These are phyloP conservation scores for Autographa gamma DNA, from an alignment of 2,888 invertebrate species.

Conservation along the genomic window DNA sequence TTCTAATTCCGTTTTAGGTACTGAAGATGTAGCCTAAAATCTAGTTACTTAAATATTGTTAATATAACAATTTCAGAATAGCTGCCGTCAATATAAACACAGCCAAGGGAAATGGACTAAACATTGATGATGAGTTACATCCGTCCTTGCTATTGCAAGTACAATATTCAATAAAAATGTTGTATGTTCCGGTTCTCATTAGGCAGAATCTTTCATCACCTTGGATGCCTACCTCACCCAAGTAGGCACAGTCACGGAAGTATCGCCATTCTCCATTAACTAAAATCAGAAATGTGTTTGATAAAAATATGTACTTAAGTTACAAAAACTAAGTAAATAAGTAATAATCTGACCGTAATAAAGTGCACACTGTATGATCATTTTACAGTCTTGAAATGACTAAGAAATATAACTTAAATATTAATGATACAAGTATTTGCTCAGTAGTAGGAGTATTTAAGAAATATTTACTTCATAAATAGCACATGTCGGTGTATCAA, in stretches of 20 bases:
- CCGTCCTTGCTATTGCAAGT: constrained; percentile 98
- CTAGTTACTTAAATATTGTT: constrained; percentile 14
- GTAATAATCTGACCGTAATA: too few relatives aligned
- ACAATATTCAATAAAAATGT: constrained; percentile 98
- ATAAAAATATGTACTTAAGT: background rate
- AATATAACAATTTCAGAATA: constrained; percentile 45
- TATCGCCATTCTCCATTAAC: constrained; percentile 97
- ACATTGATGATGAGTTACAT: constrained; percentile 91
- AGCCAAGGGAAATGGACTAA: constrained; percentile 72
- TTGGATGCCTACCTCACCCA: constrained; percentile 96
- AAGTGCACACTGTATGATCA: too few relatives aligned
- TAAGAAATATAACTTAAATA: too few relatives aligned
- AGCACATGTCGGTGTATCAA: too few relatives aligned
- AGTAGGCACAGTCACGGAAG: constrained; percentile 95
- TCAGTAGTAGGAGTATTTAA: too few relatives aligned
- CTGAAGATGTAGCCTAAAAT: background rate
- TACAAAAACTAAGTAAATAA: too few relatives aligned
- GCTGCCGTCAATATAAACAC: constrained; percentile 43
- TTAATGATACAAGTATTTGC: too few relatives aligned
- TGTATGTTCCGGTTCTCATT: constrained; percentile 97
- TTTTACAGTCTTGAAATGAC: too few relatives aligned
- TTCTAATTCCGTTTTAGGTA: background rate
- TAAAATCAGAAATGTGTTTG: constrained; percentile 66
- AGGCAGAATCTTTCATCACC: constrained; percentile 97
- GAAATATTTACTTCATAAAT: too few relatives aligned